Evolutionary conservation across 2,797 vertebrate genomes (phyloP).

Genomic region (Philypnodon macrostomus): DNA sequence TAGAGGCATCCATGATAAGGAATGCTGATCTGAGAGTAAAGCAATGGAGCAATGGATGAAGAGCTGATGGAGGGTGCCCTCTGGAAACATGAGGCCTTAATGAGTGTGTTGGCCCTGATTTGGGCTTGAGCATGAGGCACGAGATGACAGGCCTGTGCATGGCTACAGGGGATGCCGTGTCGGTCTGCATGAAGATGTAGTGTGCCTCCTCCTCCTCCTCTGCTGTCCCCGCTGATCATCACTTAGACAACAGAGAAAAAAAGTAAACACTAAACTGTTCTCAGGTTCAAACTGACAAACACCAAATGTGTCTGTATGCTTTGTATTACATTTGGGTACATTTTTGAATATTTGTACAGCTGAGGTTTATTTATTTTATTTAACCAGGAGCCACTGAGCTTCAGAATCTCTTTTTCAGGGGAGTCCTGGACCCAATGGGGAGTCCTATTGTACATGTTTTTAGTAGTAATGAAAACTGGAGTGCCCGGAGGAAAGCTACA

Average conservation of each 20-base stretch:
- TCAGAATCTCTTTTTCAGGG: too few species aligned
- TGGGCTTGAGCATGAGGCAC: constrained; percentile 27
- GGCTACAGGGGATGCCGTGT: constrained; percentile 28
- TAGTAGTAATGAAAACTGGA: too few species aligned
- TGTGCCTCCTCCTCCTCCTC: constrained; percentile 23
- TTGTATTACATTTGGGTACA: too few species aligned
- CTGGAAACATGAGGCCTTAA: constrained; percentile 45
- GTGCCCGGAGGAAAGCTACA: too few species aligned
- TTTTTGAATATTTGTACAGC: too few species aligned
- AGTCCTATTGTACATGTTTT: too few species aligned
- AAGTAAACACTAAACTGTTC: background rate
- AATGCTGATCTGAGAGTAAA: constrained; percentile 9
- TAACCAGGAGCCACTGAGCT: too few species aligned
- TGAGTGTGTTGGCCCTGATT: constrained; percentile 49
- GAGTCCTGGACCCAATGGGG: too few species aligned
- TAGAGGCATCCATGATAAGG: constrained; percentile 17
- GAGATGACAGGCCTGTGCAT: constrained; percentile 41
- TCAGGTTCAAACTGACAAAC: too few species aligned
- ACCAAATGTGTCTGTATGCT: too few species aligned
- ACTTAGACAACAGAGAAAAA: background rate
- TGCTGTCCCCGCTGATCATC: constrained; percentile 11
- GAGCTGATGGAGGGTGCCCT: constrained; percentile 28
- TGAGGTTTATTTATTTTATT: too few species aligned
- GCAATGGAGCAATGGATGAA: constrained; percentile 2
- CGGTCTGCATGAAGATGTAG: constrained; percentile 31